A percentile compares a stretch with the other conserved stretches of the same genome.
These are phyloP conservation scores for Petrocephalus zakoni DNA, from an alignment of 2,113 vertebrate species.

Conservation along the genomic window DNA sequence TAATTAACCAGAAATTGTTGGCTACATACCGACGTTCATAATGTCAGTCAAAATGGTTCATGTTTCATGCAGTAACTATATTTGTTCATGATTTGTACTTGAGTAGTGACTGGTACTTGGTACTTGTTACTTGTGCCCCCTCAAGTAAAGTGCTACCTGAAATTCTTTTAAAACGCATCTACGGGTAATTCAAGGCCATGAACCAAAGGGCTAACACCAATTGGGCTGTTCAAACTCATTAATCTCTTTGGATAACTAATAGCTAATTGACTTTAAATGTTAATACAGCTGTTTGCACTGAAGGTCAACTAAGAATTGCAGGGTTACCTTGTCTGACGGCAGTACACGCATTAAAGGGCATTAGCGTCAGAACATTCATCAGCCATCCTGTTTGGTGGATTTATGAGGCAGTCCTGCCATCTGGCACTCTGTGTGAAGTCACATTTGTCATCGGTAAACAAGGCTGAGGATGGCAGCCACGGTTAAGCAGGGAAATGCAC, in stretches of 20 bases:
- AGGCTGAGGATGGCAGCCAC: slow-evolving; percentile 58
- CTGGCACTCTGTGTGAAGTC: slow-evolving; percentile 58
- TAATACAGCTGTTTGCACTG: not conserved
- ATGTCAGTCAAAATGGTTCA: not conserved
- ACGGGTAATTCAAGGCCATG: not conserved
- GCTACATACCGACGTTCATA: not conserved
- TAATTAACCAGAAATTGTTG: not conserved
- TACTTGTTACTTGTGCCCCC: not conserved
- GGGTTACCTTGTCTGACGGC: not conserved
- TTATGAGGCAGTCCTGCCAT: slow-evolving; percentile 60
- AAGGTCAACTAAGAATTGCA: slow-evolving; percentile 6
- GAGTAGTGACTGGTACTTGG: not conserved
- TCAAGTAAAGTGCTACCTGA: not conserved
- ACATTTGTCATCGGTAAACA: slow-evolving; percentile 64
- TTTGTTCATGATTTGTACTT: not conserved
- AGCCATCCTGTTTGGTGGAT: slow-evolving; percentile 54
- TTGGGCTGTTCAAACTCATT: not conserved
- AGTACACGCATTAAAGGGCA: slow-evolving; percentile 35
- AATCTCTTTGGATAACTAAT: slow-evolving; percentile 2
- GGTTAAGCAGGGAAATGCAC: slow-evolving; percentile 52
- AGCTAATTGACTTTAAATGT: slow-evolving; percentile 24
- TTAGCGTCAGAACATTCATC: slow-evolving; percentile 59
- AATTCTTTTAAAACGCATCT: not conserved
- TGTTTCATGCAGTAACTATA: not conserved
- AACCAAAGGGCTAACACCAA: not conserved